Evolutionary conservation across 2,797 vertebrate genomes (phyloP), one percentile per base, ranked within the genome.

Genomic region (Channallabes apus): DNA sequence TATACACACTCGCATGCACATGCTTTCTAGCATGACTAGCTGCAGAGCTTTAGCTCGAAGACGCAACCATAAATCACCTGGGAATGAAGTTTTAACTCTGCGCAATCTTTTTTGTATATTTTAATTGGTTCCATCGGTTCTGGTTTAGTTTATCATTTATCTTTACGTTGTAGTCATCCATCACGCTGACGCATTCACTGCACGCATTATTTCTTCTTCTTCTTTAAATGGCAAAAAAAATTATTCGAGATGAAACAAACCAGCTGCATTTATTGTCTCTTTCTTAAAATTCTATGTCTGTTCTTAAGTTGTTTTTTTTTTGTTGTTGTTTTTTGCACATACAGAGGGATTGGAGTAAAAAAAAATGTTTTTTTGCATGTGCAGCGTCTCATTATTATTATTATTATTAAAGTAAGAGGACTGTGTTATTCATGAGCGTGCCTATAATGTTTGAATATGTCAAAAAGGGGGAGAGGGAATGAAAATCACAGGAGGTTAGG

Each of bases 31-130:
- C 82, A 68, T 78, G 27, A 72, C 54, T 72, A 72, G 67, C 67
- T 82, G 41, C 67, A 73, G 6, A 75, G 41, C 71, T 22, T 32
- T 32, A 51, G 82, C 58, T 51, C n/a, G 64, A 83, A 64, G 58
- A 71, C 59, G 15, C 64, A 32, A 32, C 71, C 71, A 83, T 62
- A 83, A 83, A 80, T 79, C 83, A 84, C 64, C 76, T 51, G 71
- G 82, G 38, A 84, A 71, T 79, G n/a, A 79, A 79, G 83, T 61
- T 80, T 80, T 61, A 84, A 80, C 83, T 84, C 51, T 22, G 58
- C n/a, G 24, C 65, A 51, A 61, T 71, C 24, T 86, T 58, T 80
- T 82, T 82, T 62, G 62, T 71, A 61, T 61, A 79, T 62, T 65
- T 72, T 73, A 83, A 86, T 73, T 65, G 77, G 85, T 24, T 80